Evolutionary conservation across 2,113 vertebrate species (phyloP), one percentile per base, ranked within the genome.

Genomic region (Xiphorhynchus elegans): DNA sequence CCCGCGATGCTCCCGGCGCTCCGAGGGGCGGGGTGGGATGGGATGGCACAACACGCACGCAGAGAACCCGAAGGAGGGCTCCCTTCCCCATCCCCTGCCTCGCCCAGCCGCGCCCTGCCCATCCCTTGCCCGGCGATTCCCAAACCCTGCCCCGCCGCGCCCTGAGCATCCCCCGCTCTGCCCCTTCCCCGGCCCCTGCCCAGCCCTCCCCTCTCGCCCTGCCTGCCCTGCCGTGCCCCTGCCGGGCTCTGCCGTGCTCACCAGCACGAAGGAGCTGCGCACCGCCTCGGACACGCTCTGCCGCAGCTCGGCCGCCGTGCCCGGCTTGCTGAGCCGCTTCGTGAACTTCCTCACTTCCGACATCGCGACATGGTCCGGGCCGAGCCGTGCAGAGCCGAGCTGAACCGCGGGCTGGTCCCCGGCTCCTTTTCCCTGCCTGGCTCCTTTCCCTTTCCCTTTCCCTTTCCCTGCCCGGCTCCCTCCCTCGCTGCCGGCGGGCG

Each of bases 291-390:
- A 99, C 46, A 99, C 99, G 95, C 99, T 99, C 96, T 99, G 99
- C 97, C 99, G 97, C 94, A 99, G 98, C 96, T 99, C 99, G 20
- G 99, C 99, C 66, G 99, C 99, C 33, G 99, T 99, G 91, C 99
- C 99, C 15, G 99, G 99, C 97, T 99, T 99, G 84, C 99, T 98
- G 91, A 99, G 97, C 92, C 98, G 98, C 89, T 99, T 98, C 28
- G 99, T 99, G 97, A 99, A 99, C 96, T 98, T 99, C 97, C 99
- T 98, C 93, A 99, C 99, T 98, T 99, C 99, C 90, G 98, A 97
- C 13, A 91, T 88, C 97, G 98, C 59, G 47, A 66, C 49, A 69
- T 53, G 40, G 20, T 56, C 74, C 64, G 70, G 9, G 3, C 69
- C 62, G 50, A 8, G 17, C 40, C 94, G 64, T 42, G 40, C 40